Evolutionary conservation across 92 coral and sea anemone genomes (phyloP).

Genomic region (Umimayanthus kanabou): DNA sequence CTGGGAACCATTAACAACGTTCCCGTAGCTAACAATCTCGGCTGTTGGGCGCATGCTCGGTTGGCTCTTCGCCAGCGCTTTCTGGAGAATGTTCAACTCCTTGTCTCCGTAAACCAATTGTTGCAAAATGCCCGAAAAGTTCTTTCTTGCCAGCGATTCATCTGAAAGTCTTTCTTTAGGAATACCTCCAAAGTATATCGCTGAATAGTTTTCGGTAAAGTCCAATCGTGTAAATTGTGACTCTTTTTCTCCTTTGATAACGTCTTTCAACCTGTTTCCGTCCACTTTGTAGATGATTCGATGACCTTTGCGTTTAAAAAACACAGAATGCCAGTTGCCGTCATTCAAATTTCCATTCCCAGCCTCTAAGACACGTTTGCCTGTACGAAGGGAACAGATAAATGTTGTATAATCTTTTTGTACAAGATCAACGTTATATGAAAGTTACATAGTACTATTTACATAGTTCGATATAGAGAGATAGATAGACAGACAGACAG

Average conservation of each 20-base stretch:
- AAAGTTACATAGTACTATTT: background rate
- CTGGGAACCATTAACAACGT: conserved; percentile 26
- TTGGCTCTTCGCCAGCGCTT: background rate
- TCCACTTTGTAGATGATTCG: conserved; percentile 28
- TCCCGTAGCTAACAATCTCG: background rate
- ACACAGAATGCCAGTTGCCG: conserved; percentile 38
- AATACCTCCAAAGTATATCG: conserved; percentile 36
- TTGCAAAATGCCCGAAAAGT: conserved; percentile 38
- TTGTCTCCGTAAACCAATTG: conserved; percentile 9
- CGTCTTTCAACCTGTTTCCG: background rate
- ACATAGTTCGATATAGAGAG: background rate
- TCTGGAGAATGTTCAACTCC: background rate
- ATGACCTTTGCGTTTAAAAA: conserved; percentile 18
- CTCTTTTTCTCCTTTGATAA: background rate
- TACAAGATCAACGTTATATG: background rate
- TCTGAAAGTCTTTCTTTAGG: background rate
- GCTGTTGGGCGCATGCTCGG: background rate
- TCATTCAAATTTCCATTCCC: conserved; percentile 10
- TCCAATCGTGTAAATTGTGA: background rate
- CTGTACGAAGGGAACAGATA: background rate
- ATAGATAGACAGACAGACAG: background rate
- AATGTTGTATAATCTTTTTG: background rate
- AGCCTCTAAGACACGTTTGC: background rate
- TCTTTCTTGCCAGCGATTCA: background rate
- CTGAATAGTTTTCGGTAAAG: background rate